Evolutionary conservation across 1,140 invertebrate species (phyloP).

Genomic region (Mesaphorura yosii): DNA sequence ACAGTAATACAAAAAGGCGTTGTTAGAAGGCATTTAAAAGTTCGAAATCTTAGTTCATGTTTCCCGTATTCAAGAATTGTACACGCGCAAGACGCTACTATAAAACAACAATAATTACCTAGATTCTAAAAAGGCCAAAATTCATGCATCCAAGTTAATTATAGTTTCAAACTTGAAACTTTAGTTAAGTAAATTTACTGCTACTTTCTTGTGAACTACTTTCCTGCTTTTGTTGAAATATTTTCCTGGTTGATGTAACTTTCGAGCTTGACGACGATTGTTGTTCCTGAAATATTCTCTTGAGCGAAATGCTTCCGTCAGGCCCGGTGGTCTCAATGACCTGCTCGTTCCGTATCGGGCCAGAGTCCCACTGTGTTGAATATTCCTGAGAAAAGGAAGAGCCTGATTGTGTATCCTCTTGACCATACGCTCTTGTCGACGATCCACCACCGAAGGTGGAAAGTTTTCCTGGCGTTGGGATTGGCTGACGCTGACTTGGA

Average conservation of each 20-base stretch:
- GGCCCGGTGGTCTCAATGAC: constrained; percentile 20
- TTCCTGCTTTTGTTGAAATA: constrained; percentile 26
- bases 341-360: constrained; percentile 27
- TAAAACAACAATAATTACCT: too few relatives aligned
- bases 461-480: too few relatives aligned
- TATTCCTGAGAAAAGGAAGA: constrained; percentile 13
- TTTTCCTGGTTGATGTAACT: constrained; percentile 22
- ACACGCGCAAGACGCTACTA: too few relatives aligned
- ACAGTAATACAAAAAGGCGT: too few relatives aligned
- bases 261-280: constrained; percentile 19
- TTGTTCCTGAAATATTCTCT: constrained; percentile 29
- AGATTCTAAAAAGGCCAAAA: too few relatives aligned
- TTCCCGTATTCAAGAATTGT: too few relatives aligned
- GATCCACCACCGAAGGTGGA: constrained; percentile 11
- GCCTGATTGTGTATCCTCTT: constrained; percentile 1
- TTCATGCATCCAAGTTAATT: too few relatives aligned
- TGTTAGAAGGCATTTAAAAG: too few relatives aligned
- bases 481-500: constrained; percentile 15
- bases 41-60: too few relatives aligned
- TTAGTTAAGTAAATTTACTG: too few relatives aligned
- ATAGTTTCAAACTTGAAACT: too few relatives aligned
- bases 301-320: constrained; percentile 25
- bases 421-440: constrained; percentile 16
- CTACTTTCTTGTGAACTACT: too few relatives aligned
- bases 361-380: constrained; percentile 24